A percentile compares a stretch with the other conserved stretches of the same genome.
Evolutionary conservation across 1,140 invertebrate species (phyloP).

Genomic region (Drosophila varians): DNA sequence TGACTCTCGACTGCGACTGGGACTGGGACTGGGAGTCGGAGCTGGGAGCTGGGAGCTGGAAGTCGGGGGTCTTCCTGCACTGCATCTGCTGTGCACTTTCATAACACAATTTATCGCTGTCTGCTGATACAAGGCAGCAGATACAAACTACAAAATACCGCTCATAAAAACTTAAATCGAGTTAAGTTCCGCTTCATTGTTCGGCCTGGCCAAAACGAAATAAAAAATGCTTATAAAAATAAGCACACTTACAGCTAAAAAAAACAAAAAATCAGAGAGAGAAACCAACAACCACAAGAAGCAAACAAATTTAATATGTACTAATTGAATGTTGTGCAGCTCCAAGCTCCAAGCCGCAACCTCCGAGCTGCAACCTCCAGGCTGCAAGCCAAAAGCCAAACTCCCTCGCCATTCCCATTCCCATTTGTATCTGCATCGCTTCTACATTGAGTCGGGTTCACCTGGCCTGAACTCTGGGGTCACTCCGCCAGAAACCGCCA

Average conservation of each 20-base stretch:
- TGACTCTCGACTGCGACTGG: conserved; percentile 36
- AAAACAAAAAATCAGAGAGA: conserved; percentile 17
- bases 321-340: conserved; percentile 73
- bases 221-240: conserved; percentile 10
- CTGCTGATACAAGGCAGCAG: conserved; percentile 57
- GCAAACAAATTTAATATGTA: conserved; percentile 71
- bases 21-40: no score
- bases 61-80: conserved; percentile 39
- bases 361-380: conserved; percentile 11
- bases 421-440: conserved; percentile 50
- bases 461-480: conserved; percentile 57
- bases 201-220: conserved; percentile 39
- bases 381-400: conserved; percentile 12
- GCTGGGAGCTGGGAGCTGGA: neutral
- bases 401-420: conserved; percentile 16
- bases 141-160: conserved; percentile 59
- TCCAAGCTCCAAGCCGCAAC: conserved; percentile 14
- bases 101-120: conserved; percentile 67
- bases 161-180: conserved; percentile 73
- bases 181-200: conserved; percentile 72
- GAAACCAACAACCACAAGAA: conserved; percentile 38
- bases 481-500: conserved; percentile 35
- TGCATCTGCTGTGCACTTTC: conserved; percentile 54
- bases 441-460: conserved; percentile 41
- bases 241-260: neutral